These are phyloP conservation scores for Alectura lathami DNA, from an alignment of 2,113 vertebrate species.

Conservation along the genomic window DNA sequence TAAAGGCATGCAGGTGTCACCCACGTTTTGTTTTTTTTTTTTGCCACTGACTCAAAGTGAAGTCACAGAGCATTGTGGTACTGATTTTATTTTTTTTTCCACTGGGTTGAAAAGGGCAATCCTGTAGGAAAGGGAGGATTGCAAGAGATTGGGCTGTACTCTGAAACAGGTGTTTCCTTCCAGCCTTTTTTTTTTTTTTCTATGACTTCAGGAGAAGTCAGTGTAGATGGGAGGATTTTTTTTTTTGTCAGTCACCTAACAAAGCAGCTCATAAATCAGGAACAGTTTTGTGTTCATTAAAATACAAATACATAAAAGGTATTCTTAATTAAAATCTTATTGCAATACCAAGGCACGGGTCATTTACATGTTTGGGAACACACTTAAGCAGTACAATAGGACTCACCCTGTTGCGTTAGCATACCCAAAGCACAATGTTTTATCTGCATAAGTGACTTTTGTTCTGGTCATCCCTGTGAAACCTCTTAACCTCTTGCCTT, in stretches of 20 bases:
- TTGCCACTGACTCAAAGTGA: background rate
- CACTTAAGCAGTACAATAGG: background rate
- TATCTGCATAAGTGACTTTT: background rate
- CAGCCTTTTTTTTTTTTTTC: background rate
- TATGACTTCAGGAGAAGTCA: background rate
- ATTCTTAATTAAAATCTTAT: background rate
- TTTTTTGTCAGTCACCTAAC: background rate
- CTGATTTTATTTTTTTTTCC: background rate
- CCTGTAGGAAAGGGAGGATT: background rate
- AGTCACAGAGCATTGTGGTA: background rate
- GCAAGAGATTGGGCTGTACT: background rate
- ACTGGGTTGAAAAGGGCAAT: background rate
- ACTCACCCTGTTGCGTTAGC: rapidly evolving
- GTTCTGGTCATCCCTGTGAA: background rate
- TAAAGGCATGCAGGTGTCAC: background rate
- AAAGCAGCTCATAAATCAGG: background rate
- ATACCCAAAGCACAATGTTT: no score
- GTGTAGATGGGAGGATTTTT: background rate
- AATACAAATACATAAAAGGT: background rate
- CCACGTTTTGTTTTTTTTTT: background rate
- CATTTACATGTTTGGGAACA: background rate
- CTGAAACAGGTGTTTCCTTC: background rate
- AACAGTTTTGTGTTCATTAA: background rate
- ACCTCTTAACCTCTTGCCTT: no score
- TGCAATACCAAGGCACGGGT: background rate